A percentile compares a stretch with the other conserved stretches of the same genome.
These are phyloP conservation scores for Beris chalybata DNA, from an alignment of 2,888 invertebrate species.

Conservation along the genomic window DNA sequence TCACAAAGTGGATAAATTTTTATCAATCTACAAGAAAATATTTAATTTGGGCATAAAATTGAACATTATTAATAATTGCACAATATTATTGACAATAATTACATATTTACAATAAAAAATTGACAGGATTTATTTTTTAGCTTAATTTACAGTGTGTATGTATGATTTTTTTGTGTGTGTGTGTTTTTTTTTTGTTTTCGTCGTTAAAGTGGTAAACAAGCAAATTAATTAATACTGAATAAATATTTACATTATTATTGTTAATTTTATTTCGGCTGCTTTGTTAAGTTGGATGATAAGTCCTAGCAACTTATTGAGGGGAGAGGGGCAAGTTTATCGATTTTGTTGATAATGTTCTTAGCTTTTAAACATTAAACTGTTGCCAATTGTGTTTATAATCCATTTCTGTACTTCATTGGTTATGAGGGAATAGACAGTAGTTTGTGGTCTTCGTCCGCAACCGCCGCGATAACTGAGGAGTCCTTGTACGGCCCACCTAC, in stretches of 20 bases:
- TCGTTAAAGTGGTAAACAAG: constrained; percentile 21
- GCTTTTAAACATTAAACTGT: constrained; percentile 38
- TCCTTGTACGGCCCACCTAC: constrained; percentile 64
- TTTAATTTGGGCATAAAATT: background rate
- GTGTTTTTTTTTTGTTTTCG: too few species aligned
- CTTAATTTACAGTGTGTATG: background rate
- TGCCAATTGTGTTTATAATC: constrained; percentile 41
- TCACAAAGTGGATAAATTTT: background rate
- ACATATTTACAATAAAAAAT: background rate
- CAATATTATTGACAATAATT: background rate
- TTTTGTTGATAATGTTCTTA: constrained; percentile 1
- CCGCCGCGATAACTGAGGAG: constrained; percentile 63
- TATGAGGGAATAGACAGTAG: constrained; percentile 61
- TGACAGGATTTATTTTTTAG: background rate
- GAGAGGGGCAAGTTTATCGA: too few species aligned
- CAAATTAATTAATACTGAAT: constrained; percentile 31
- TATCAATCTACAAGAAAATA: background rate
- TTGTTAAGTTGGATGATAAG: background rate
- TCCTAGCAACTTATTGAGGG: background rate
- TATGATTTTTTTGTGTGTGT: too few species aligned
- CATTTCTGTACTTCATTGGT: constrained; percentile 41
- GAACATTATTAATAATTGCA: background rate
- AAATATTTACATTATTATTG: constrained; percentile 28
- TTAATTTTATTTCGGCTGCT: background rate
- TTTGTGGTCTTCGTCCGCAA: constrained; percentile 62